Evolutionary conservation across 2,113 vertebrate genomes (phyloP).

Genomic region (Hydrolagus affinis): DNA sequence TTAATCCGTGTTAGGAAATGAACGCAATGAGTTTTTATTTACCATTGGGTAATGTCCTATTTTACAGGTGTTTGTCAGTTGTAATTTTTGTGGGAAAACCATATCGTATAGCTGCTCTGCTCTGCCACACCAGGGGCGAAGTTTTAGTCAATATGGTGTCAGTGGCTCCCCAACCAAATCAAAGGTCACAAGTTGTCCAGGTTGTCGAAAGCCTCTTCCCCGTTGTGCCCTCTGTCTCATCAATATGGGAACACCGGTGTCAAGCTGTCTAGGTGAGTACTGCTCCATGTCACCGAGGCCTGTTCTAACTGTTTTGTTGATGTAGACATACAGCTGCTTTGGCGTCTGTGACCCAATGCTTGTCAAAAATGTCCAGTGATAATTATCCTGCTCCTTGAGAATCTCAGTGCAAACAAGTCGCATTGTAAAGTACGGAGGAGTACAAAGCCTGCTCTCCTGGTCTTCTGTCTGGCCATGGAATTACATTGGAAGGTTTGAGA

Average conservation of each 20-base stretch:
- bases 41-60: background rate
- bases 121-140: constrained; percentile 86
- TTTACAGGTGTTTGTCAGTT: constrained; percentile 91
- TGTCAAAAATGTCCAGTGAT: background rate
- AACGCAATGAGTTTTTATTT: background rate
- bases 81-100: constrained; percentile 98
- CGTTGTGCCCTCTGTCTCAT: constrained; percentile 96
- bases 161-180: constrained; percentile 95
- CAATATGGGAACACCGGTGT: constrained; percentile 97
- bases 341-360: background rate
- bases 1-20: background rate
- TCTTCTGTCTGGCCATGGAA: background rate
- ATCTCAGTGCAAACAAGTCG: background rate
- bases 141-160: constrained; percentile 95
- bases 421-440: background rate
- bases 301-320: background rate
- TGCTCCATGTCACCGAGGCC: background rate
- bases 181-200: constrained; percentile 95
- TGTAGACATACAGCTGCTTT: background rate
- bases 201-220: constrained; percentile 92
- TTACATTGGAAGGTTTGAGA: background rate
- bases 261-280: constrained; percentile 60
- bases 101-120: constrained; percentile 95
- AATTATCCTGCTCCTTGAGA: background rate
- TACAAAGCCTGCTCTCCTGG: background rate